Percentiles rank a stretch among this genome's conserved stretches.
Evolutionary conservation across 1,140 invertebrate genomes (phyloP).

Genomic region (Pararge aegeria): DNA sequence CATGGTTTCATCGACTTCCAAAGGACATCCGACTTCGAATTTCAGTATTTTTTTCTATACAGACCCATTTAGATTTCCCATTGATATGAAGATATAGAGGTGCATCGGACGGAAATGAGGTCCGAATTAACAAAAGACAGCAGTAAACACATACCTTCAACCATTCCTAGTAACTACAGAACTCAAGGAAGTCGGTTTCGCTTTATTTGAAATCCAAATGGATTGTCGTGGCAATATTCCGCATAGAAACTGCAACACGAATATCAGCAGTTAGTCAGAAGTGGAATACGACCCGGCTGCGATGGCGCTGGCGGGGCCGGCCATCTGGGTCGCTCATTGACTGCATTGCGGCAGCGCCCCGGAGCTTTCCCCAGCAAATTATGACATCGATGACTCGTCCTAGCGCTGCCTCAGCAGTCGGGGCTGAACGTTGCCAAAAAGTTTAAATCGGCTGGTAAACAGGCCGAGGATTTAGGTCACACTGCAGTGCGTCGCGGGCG

Average conservation of each 20-base stretch:
- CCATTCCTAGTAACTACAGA: too few relatives aligned
- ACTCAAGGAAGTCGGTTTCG: neutral
- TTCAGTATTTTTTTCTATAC: too few relatives aligned
- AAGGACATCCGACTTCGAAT: too few relatives aligned
- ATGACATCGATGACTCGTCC: conserved; percentile 11
- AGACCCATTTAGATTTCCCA: too few relatives aligned
- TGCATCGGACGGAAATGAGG: too few relatives aligned
- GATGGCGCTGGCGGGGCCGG: conserved; percentile 7
- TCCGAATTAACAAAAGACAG: too few relatives aligned
- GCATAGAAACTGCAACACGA: conserved; percentile 6
- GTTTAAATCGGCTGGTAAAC: neutral
- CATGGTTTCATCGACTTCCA: too few relatives aligned
- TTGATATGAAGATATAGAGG: too few relatives aligned
- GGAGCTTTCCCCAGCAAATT: neutral
- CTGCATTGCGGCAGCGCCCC: conserved; percentile 24
- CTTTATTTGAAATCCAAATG: neutral
- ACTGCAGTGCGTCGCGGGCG: conserved; percentile 46
- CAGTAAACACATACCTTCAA: too few relatives aligned
- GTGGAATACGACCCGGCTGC: neutral
- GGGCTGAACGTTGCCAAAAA: neutral
- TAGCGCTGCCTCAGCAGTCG: neutral
- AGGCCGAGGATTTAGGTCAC: conserved; percentile 45
- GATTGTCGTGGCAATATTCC: neutral
- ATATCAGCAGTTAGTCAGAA: conserved; percentile 5
- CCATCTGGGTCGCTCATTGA: conserved; percentile 30